A percentile compares a stretch with the other conserved stretches of the same genome.
These are phyloP conservation scores for Struthio camelus DNA, from an alignment of 2,113 vertebrate species.

Conservation along the genomic window DNA sequence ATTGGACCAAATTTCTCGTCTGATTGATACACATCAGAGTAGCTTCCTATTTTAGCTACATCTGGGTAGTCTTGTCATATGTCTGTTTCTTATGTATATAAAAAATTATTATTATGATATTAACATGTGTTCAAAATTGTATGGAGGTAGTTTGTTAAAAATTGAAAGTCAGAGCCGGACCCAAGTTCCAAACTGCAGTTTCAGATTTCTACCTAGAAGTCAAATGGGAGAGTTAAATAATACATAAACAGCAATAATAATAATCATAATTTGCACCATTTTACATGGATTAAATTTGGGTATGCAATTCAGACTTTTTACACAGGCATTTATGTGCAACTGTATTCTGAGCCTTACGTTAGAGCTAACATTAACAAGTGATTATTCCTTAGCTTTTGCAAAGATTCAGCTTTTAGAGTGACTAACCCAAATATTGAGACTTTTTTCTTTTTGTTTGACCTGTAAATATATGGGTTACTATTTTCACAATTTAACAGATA, in stretches of 20 bases:
- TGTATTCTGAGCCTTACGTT: not conserved
- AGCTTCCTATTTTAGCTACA: not conserved
- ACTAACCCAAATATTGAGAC: not conserved
- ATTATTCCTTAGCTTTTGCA: not conserved
- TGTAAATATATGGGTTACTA: not conserved
- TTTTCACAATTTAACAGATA: constrained; percentile 5
- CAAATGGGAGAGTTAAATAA: not conserved
- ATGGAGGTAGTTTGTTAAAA: not conserved
- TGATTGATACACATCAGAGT: not conserved
- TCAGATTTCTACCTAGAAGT: not conserved
- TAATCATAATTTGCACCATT: not conserved
- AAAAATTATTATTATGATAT: not conserved
- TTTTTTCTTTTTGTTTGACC: not conserved
- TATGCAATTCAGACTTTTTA: not conserved
- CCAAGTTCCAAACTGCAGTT: not conserved
- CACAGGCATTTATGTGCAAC: not conserved
- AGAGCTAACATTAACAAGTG: not conserved
- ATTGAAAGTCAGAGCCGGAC: rapidly evolving
- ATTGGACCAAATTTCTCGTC: not conserved
- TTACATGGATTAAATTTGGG: not conserved
- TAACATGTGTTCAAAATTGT: not conserved
- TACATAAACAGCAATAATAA: not conserved
- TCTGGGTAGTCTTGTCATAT: rapidly evolving
- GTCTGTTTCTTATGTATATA: not conserved
- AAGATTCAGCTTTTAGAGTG: not conserved